A percentile compares a stretch with the other conserved stretches of the same genome.
Evolutionary conservation across 2,888 invertebrate species (phyloP).

Genomic region (Standfussiana lucernea): DNA sequence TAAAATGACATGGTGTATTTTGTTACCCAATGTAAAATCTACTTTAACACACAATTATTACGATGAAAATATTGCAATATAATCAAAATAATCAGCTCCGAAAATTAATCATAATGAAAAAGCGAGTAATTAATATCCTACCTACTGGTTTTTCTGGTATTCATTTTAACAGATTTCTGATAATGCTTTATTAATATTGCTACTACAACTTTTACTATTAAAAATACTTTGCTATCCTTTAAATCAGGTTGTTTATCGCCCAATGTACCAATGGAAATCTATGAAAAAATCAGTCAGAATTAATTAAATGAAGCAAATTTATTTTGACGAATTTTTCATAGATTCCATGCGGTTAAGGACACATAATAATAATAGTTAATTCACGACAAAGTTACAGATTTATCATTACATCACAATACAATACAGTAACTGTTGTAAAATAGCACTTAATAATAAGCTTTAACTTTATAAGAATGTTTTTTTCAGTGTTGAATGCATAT

Average conservation of each 20-base stretch:
- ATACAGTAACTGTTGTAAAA: too few relatives aligned
- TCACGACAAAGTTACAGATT: too few relatives aligned
- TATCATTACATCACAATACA: too few relatives aligned
- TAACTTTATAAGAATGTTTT: not conserved
- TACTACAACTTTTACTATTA: not conserved
- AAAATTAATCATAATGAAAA: not conserved
- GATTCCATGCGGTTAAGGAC: not conserved
- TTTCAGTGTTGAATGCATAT: not conserved
- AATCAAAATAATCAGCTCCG: slow-evolving; percentile 1
- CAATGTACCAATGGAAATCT: not conserved
- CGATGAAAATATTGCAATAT: not conserved
- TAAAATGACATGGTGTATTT: not conserved
- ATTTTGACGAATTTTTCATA: not conserved
- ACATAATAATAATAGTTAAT: too few relatives aligned
- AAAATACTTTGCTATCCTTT: not conserved
- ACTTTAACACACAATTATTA: not conserved
- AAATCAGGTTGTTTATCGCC: not conserved
- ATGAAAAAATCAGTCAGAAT: not conserved
- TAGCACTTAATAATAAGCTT: not conserved
- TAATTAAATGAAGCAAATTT: not conserved
- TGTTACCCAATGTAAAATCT: not conserved
- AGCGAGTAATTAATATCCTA: not conserved
- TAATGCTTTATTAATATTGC: not conserved
- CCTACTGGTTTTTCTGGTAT: not conserved
- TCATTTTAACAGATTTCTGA: not conserved